Percentiles rank a stretch among this genome's conserved stretches.
These are phyloP conservation scores for Conus canariensis DNA, from an alignment of 2,888 invertebrate genomes.

Conservation along the genomic window DNA sequence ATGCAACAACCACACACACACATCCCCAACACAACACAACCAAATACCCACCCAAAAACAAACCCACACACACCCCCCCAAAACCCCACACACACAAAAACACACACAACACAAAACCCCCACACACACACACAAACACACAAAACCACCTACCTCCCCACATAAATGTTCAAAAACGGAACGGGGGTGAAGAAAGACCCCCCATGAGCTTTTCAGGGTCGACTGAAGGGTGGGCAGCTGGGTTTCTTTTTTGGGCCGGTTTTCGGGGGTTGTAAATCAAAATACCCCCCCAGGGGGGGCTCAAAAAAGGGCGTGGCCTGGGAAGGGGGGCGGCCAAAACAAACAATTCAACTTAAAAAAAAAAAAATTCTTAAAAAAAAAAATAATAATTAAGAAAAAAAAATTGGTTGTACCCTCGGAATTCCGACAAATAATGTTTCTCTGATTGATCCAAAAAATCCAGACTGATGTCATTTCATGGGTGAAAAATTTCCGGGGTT, in stretches of 20 bases:
- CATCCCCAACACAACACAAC: background rate
- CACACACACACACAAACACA: background rate
- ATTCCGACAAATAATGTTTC: too few species aligned
- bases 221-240: conserved; percentile 73
- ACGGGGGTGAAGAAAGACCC: conserved; percentile 87
- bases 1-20: background rate
- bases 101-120: background rate
- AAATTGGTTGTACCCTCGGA: too few species aligned
- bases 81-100: background rate
- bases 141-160: conserved; percentile 56
- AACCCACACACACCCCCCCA: background rate
- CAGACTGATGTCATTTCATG: too few species aligned
- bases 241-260: conserved; percentile 49
- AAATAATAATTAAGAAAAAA: too few species aligned
- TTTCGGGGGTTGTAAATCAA: conserved; percentile 83
- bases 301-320: conserved; percentile 78
- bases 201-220: conserved; percentile 86
- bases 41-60: background rate
- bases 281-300: conserved; percentile 91
- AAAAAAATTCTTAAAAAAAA: too few species aligned
- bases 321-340: conserved; percentile 59
- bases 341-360: too few species aligned
- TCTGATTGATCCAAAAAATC: too few species aligned
- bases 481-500: too few species aligned
- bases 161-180: conserved; percentile 85